phyloP scores from a whole-genome alignment of 64 coral and sea anemone genomes.

The Montipora efflorescens region DNA sequence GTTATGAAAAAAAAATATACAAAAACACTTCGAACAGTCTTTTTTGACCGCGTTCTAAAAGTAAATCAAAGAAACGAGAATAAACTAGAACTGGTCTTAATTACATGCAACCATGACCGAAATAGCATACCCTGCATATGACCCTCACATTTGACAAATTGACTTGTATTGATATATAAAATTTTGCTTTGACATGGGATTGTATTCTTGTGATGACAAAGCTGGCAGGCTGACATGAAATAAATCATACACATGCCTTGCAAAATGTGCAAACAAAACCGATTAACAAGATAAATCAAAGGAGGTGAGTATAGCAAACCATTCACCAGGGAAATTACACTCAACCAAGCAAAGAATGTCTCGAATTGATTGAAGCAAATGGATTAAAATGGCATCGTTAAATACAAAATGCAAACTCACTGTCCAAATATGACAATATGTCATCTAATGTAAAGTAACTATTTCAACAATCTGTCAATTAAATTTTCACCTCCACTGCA shows the following conservation, averaged over 20 bases:
- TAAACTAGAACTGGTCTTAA: too few relatives aligned
- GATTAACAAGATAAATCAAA: conserved; percentile 39
- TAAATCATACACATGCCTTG: not conserved
- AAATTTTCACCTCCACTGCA: not conserved
- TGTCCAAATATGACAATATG: conserved; percentile 21
- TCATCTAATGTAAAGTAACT: conserved; percentile 17
- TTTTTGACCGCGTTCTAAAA: too few relatives aligned
- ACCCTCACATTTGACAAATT: too few relatives aligned
- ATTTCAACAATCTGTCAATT: conserved; percentile 10
- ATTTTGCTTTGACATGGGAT: not conserved
- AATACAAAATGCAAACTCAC: conserved; percentile 32
- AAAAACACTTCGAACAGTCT: too few relatives aligned
- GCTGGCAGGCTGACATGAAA: not conserved
- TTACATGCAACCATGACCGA: too few relatives aligned
- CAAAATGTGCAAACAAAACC: not conserved
- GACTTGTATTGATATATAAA: not conserved
- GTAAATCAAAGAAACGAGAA: too few relatives aligned
- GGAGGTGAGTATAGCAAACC: not conserved
- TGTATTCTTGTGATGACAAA: not conserved
- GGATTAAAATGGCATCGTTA: conserved; percentile 34
- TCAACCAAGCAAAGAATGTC: not conserved
- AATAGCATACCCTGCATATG: too few relatives aligned
- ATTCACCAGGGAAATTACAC: conserved; percentile 17
- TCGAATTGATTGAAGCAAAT: conserved; percentile 27
- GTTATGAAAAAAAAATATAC: too few relatives aligned